A percentile compares a stretch with the other conserved stretches of the same genome.
phyloP scores from a whole-genome alignment of 2,113 vertebrate genomes.

The Isurus oxyrinchus region DNA sequence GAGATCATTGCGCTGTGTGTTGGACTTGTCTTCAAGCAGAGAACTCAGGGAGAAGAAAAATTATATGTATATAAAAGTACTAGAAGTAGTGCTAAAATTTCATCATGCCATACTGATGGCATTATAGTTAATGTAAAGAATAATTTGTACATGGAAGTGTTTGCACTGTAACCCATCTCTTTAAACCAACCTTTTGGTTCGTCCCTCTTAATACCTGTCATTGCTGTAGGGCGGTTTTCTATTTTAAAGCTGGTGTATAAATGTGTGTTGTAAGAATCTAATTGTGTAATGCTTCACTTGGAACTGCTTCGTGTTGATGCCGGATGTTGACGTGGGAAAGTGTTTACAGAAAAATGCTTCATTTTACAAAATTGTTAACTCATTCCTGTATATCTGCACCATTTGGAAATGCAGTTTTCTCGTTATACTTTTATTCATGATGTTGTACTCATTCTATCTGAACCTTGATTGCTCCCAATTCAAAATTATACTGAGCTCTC shows the following conservation, averaged over 20 bases:
- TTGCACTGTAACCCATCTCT: neutral
- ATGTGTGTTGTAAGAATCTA: neutral
- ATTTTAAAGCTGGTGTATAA: neutral
- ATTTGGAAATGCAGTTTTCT: neutral
- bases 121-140: neutral
- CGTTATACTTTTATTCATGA: neutral
- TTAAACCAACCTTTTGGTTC: neutral
- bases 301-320: too few relatives aligned
- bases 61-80: neutral
- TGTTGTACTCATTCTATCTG: neutral
- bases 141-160: too few relatives aligned
- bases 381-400: neutral
- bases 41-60: too few relatives aligned
- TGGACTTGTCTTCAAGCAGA: too few relatives aligned
- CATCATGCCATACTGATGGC: neutral
- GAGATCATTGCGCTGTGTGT: too few relatives aligned
- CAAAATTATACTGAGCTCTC: neutral
- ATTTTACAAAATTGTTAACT: neutral
- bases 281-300: neutral
- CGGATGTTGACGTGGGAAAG: neutral
- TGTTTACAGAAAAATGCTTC: neutral
- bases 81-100: neutral
- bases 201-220: neutral
- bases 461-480: neutral
- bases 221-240: neutral